phyloP scores from a whole-genome alignment of 2,888 invertebrate species.

The Nymphalis c-album region DNA sequence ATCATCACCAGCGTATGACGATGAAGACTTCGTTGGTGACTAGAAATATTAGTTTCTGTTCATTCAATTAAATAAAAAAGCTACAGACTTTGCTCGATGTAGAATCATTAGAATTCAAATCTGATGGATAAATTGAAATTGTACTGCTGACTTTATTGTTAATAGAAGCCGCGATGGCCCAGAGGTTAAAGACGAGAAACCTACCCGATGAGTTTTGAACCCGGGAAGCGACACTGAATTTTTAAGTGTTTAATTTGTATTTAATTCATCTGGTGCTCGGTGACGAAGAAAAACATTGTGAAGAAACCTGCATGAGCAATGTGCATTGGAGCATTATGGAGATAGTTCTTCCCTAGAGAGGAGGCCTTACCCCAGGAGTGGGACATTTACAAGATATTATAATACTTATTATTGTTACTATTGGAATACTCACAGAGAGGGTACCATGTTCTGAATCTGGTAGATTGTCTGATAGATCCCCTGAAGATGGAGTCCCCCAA shows the following conservation, averaged over 20 bases:
- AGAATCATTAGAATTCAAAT: background rate
- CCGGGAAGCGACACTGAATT: too few species aligned
- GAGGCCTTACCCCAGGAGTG: too few species aligned
- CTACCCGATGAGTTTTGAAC: too few species aligned
- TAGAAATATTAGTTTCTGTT: constrained; percentile 52
- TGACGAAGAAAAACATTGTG: too few species aligned
- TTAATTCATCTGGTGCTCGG: too few species aligned
- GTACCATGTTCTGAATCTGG: constrained; percentile 86
- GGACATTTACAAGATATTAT: too few species aligned
- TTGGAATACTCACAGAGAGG: constrained; percentile 78
- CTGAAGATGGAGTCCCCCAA: constrained; percentile 94
- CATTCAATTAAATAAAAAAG: constrained; percentile 24
- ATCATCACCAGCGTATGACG: constrained; percentile 86
- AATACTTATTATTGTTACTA: background rate
- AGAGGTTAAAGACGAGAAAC: too few species aligned
- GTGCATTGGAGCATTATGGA: too few species aligned
- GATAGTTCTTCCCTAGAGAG: too few species aligned
- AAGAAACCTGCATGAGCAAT: too few species aligned
- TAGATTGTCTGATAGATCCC: constrained; percentile 89
- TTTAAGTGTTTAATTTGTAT: too few species aligned
- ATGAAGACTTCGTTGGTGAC: constrained; percentile 85
- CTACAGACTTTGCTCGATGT: background rate
- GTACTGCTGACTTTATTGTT: background rate
- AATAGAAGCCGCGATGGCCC: background rate
- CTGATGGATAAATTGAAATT: background rate